Evolutionary conservation across 30 jellyfish, hydroid and myxozoan species (phyloP).

Genomic region (Turritopsis dohrnii): DNA sequence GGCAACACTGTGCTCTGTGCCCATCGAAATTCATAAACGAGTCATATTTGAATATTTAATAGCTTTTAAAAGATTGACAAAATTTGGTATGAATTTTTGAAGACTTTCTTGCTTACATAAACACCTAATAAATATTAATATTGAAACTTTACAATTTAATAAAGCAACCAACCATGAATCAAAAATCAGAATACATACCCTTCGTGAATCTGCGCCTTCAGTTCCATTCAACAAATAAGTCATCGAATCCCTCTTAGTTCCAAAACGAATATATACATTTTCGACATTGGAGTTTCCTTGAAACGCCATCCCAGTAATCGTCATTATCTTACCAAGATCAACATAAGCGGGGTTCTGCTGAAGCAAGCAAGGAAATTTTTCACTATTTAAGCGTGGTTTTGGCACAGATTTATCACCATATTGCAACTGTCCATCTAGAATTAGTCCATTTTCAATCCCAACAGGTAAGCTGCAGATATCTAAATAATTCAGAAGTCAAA

Average conservation of each 20-base stretch:
- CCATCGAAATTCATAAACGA: no score
- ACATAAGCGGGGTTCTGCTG: background rate
- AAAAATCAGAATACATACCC: background rate
- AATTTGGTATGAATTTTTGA: no score
- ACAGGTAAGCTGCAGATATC: background rate
- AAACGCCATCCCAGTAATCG: background rate
- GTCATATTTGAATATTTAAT: no score
- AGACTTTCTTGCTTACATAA: no score
- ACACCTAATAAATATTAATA: no score
- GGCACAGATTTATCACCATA: background rate
- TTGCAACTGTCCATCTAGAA: background rate
- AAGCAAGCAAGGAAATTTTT: background rate
- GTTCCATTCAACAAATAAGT: background rate
- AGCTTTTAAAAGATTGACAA: no score
- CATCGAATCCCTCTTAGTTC: background rate
- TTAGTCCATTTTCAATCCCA: background rate
- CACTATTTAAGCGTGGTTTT: background rate
- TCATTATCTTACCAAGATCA: background rate
- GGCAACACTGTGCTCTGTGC: no score
- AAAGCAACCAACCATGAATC: no score
- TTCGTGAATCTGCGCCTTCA: background rate
- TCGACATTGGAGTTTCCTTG: background rate
- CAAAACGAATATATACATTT: background rate
- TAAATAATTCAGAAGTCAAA: background rate
- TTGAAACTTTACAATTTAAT: no score